Percentiles rank a stretch among this genome's conserved stretches.
phyloP scores from a whole-genome alignment of 2,797 vertebrate genomes.

The Protosalanx chinensis region DNA sequence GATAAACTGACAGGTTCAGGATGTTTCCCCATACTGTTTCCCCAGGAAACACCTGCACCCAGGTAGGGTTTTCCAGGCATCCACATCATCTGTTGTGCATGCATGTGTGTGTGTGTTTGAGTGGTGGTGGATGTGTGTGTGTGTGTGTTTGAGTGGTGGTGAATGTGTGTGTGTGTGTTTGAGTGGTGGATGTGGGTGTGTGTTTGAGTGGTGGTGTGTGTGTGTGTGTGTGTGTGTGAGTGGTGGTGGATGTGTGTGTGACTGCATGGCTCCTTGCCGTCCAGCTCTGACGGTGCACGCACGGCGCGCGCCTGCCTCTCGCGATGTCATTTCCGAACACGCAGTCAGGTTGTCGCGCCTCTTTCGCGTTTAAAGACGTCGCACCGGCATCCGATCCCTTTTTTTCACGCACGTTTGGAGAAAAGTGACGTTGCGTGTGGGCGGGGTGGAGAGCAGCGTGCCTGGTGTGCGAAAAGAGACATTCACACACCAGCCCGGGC shows the following conservation, averaged over 20 bases:
- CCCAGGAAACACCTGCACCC: too few relatives aligned
- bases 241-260: background rate
- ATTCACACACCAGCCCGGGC: background rate
- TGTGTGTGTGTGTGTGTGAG: background rate
- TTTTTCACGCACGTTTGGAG: conserved; percentile 21
- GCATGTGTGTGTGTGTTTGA: background rate
- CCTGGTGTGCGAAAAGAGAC: conserved; percentile 34
- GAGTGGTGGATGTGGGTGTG: too few relatives aligned
- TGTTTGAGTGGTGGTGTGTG: too few relatives aligned
- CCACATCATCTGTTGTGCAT: background rate
- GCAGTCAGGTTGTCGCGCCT: conserved; percentile 77
- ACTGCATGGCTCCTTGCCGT: background rate
- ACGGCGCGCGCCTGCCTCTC: conserved; percentile 31
- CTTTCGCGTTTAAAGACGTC: conserved; percentile 62
- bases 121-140: background rate
- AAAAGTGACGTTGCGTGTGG: conserved; percentile 60
- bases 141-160: too few relatives aligned
- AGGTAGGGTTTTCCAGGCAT: too few relatives aligned
- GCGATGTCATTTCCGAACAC: conserved; percentile 74
- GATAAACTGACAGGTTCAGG: too few relatives aligned
- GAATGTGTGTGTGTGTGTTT: too few relatives aligned
- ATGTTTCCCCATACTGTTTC: too few relatives aligned
- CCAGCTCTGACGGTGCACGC: conserved; percentile 45
- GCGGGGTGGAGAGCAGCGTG: conserved; percentile 62
- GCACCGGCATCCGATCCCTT: conserved; percentile 13